Evolutionary conservation across 2,888 invertebrate genomes (phyloP), one percentile per base, ranked within the genome.

Genomic region (Antheraea assamensis): DNA sequence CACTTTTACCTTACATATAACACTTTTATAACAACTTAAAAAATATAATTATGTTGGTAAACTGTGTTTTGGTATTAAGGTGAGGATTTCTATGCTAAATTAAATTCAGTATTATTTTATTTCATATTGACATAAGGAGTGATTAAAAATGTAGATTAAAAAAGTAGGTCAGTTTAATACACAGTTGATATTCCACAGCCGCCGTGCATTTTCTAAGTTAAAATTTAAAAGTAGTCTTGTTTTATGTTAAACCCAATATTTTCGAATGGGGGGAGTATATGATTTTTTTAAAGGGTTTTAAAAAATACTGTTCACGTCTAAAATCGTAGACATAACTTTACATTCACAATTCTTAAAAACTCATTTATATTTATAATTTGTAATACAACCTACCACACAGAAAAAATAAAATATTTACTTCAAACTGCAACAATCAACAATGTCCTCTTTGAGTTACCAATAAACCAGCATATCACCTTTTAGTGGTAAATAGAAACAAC

Each of bases 41-140:
- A 87, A 89, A 89, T 87, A 90, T 89, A 92, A 89, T 90, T 92
- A 89, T 92, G 93, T 92, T 94, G 94, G 94, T 94, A 94, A 94
- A 93, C 92, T 92, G 94, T 94, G 91, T 92, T 94, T 94, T 94
- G 94, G 94, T 94, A 94, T 94, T 90, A 90, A 92, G 90, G 92
- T 94, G 94, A 94, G 93, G 93, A 91, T 88, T 86, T 90, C 92
- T 93, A 93, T 82, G 81, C 92, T 92, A 93, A 85, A 81, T 75
- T 74, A 77, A 64, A 80, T 77, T 79, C 79, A 78, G 80, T 78
- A 64, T 30, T 76, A 78, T 77, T 80, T 64, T 64, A 64, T 64
- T 64, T 64, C 8, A 64, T 64, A 5, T 30, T 64, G 61, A 64
- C 61, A 15, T 27, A 64, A 64, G 27, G 19, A 27, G 61, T 27